Conservation (phyloP, 2,888 invertebrate genomes). For the Ryuthela nishihirai region DNA sequence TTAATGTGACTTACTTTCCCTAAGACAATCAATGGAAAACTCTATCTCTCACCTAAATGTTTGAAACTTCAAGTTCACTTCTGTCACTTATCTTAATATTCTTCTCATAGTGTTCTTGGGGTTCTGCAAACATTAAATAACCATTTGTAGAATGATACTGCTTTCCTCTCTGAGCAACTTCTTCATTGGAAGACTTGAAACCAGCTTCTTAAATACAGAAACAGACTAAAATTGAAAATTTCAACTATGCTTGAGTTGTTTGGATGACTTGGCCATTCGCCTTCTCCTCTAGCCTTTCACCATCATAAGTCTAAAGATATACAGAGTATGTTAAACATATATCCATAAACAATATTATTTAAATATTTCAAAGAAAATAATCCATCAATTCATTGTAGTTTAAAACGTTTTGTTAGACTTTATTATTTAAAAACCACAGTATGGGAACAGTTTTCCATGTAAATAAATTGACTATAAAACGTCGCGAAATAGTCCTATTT, state of each 20-base stretch:
- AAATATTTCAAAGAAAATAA: background rate
- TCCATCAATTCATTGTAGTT: background rate
- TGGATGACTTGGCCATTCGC: conserved; percentile 31
- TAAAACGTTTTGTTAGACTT: background rate
- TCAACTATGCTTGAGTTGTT: conserved; percentile 31
- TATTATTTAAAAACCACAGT: background rate
- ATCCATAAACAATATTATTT: background rate
- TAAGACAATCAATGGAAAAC: too few relatives aligned
- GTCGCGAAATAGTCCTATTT: too few relatives aligned
- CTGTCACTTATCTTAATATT: too few relatives aligned
- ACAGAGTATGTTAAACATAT: conserved; percentile 14
- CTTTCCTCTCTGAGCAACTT: too few relatives aligned
- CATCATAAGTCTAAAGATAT: conserved; percentile 42
- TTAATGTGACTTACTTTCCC: too few relatives aligned
- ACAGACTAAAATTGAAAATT: conserved; percentile 4
- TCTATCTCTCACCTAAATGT: too few relatives aligned
- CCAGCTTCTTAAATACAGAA: background rate
- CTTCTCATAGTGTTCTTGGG: too few relatives aligned
- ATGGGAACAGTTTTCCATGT: too few relatives aligned
- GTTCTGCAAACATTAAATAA: too few relatives aligned
- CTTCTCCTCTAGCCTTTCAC: conserved; percentile 41
- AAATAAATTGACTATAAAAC: too few relatives aligned
- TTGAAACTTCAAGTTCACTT: too few relatives aligned
- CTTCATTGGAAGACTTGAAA: background rate
- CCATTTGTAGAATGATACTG: too few relatives aligned